phyloP scores from a whole-genome alignment of 53 echinoderm and acorn worm genomes.

The Hippasteria phrygiana region DNA sequence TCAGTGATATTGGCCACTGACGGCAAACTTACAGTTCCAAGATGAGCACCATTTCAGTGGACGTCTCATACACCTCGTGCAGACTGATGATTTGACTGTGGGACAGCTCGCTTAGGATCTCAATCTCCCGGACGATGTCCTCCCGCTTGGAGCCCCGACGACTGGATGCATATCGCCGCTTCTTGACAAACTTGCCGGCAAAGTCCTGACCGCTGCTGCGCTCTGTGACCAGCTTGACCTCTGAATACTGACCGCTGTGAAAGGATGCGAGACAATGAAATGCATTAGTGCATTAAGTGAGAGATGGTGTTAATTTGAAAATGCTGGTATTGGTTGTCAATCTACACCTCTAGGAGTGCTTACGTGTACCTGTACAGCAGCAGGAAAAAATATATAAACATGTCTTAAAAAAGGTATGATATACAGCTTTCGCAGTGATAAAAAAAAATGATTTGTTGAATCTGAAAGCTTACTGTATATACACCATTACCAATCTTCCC shows the following conservation, averaged over 20 bases:
- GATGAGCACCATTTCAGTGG: constrained; percentile 87
- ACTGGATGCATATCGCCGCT: constrained; percentile 83
- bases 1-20: no score
- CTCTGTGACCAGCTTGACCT: constrained; percentile 87
- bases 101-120: constrained; percentile 82
- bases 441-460: no score
- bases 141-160: constrained; percentile 87
- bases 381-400: no score
- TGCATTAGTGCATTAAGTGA: neutral
- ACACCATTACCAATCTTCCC: no score
- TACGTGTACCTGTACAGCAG: no score
- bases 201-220: constrained; percentile 75
- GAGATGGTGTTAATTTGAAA: no score
- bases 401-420: no score
- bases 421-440: no score
- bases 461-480: no score
- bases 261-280: neutral
- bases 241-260: constrained; percentile 91
- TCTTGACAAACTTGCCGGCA: constrained; percentile 96
- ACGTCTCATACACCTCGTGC: constrained; percentile 91
- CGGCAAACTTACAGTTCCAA: constrained; percentile 93
- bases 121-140: constrained; percentile 93
- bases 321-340: no score
- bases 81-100: constrained; percentile 91
- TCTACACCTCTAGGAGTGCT: no score